Conservation (phyloP, 2,113 vertebrate species). For the Strix aluco region DNA sequence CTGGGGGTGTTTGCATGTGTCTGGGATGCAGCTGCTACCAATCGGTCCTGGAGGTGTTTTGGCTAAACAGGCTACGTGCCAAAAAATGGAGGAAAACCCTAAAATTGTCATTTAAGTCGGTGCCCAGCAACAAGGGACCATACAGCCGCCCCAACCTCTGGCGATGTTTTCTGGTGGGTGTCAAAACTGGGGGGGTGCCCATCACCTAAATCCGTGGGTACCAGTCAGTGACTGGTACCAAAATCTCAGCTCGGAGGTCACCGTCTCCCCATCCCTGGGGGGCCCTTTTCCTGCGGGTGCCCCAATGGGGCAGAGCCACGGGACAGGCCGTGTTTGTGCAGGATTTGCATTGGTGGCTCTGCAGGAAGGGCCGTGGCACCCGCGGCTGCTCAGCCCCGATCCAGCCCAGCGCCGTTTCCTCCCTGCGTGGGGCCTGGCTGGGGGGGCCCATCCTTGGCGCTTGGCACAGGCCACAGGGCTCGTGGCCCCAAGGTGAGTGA, state of each 20-base stretch:
- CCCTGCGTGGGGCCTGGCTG: accelerated
- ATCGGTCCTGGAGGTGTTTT: neutral
- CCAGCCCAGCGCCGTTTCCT: neutral
- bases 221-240: neutral
- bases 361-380: conserved; percentile 34
- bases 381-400: neutral
- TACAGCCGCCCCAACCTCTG: accelerated
- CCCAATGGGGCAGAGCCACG: neutral
- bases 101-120: accelerated
- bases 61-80: accelerated
- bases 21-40: neutral
- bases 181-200: neutral
- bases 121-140: neutral
- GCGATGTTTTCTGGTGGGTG: neutral
- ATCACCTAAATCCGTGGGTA: neutral
- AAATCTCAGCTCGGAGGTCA: accelerated
- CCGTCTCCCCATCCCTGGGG: accelerated
- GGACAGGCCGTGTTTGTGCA: conserved; percentile 1
- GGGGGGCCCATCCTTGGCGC: accelerated
- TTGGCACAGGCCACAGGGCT: neutral
- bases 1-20: accelerated
- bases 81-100: neutral
- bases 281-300: neutral
- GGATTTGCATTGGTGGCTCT: conserved; percentile 31
- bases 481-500: neutral